These are phyloP conservation scores for Axinella damicornis DNA, from an alignment of 37 sponge, comb jelly and placozoan species.

Conservation along the genomic window DNA sequence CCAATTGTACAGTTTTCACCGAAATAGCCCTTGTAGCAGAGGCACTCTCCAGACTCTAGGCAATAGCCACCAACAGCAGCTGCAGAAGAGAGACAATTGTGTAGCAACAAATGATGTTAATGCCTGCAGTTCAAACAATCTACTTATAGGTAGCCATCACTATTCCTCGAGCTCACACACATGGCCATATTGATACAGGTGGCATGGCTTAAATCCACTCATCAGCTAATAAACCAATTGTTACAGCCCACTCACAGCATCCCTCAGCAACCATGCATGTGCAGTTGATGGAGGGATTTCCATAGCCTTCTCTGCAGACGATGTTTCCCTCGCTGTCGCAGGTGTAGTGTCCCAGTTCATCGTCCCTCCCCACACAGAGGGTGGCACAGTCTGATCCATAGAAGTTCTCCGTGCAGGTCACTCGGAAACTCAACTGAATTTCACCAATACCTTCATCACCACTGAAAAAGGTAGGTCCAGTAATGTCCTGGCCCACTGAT, in stretches of 20 bases:
- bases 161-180: not conserved
- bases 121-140: not conserved
- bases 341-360: constrained; percentile 35
- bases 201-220: not conserved
- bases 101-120: too few species aligned
- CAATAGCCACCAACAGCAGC: constrained; percentile 33
- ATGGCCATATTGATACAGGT: too few species aligned
- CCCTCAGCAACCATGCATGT: not conserved
- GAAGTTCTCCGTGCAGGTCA: constrained; percentile 25
- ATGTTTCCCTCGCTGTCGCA: constrained; percentile 1
- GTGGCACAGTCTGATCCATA: constrained; percentile 35
- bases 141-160: too few species aligned
- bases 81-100: not conserved
- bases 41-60: not conserved
- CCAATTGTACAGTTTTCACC: constrained; percentile 13
- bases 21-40: not conserved
- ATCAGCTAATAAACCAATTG: too few species aligned
- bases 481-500: too few species aligned
- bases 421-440: constrained; percentile 23
- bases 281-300: constrained; percentile 17
- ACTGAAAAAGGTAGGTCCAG: too few species aligned
- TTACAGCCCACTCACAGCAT: constrained; percentile 11
- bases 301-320: constrained; percentile 4
- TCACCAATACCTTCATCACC: not conserved
- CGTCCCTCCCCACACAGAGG: constrained; percentile 13